These are phyloP conservation scores for Colostygia pectinataria DNA, from an alignment of 2,888 invertebrate genomes.

Conservation along the genomic window DNA sequence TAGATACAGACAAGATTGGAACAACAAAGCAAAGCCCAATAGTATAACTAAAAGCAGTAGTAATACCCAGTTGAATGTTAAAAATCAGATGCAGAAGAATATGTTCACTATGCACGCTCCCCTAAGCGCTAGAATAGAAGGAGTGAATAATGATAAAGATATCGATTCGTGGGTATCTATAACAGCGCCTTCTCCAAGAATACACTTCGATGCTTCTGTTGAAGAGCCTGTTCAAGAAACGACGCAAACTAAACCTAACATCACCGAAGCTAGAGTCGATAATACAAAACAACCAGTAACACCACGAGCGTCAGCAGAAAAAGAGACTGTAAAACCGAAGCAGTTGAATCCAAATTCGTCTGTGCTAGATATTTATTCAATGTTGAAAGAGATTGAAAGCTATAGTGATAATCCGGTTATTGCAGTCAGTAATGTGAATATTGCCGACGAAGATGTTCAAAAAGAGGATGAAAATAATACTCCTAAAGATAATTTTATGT, in stretches of 20 bases:
- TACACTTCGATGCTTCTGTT: slow-evolving; percentile 40
- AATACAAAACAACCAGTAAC: slow-evolving; percentile 20
- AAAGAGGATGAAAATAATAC: slow-evolving; percentile 48
- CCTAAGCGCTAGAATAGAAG: slow-evolving; percentile 68
- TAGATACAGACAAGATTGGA: slow-evolving; percentile 60
- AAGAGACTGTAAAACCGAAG: slow-evolving; percentile 43
- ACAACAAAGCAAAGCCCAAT: slow-evolving; percentile 52
- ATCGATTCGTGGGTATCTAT: slow-evolving; percentile 79
- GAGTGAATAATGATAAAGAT: slow-evolving; percentile 73
- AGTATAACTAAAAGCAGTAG: slow-evolving; percentile 40
- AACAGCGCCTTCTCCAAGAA: slow-evolving; percentile 65
- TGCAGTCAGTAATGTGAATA: slow-evolving; percentile 41
- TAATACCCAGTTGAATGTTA: slow-evolving; percentile 43
- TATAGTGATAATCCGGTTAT: slow-evolving; percentile 70
- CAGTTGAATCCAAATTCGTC: slow-evolving; percentile 65
- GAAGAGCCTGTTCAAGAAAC: slow-evolving; percentile 31
- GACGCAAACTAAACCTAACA: slow-evolving; percentile 19
- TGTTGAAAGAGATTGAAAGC: slow-evolving; percentile 78
- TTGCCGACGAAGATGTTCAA: slow-evolving; percentile 44
- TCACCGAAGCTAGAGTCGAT: slow-evolving; percentile 31
- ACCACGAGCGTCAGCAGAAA: slow-evolving; percentile 30
- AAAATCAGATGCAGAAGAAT: slow-evolving; percentile 60
- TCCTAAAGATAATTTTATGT: slow-evolving; percentile 75
- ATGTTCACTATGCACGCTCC: slow-evolving; percentile 54
- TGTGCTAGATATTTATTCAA: slow-evolving; percentile 77